Conservation (phyloP, 1,140 invertebrate species). For the Drosophila mojavensis region DNA sequence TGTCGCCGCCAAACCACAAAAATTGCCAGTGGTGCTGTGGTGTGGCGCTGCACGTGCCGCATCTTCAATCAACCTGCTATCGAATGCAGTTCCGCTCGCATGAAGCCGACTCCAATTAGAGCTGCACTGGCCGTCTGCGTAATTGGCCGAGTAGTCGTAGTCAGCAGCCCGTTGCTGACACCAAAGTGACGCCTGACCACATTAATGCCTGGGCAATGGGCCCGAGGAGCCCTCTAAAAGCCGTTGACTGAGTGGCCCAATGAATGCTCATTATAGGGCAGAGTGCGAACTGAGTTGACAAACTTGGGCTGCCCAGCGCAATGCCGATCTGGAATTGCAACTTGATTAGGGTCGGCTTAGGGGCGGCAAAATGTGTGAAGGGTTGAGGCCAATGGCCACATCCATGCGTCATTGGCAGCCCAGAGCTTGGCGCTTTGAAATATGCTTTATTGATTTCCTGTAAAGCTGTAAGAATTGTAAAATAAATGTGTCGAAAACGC, state of each 20-base stretch:
- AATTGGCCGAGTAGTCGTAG: not conserved
- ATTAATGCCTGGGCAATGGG: constrained; percentile 52
- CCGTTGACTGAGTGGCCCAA: constrained; percentile 41
- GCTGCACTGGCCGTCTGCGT: not conserved
- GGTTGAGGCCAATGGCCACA: not conserved
- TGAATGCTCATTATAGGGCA: constrained; percentile 63
- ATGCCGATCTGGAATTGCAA: not conserved
- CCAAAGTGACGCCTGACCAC: constrained; percentile 54
- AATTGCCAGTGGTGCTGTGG: not conserved
- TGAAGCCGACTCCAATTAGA: constrained; percentile 28
- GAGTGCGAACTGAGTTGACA: constrained; percentile 14
- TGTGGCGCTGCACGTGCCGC: not conserved
- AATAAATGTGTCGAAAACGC: constrained; percentile 49
- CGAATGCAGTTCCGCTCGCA: constrained; percentile 9
- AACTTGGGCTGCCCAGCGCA: constrained; percentile 7
- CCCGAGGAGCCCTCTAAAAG: constrained; percentile 24
- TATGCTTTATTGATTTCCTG: constrained; percentile 79
- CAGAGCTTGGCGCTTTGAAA: constrained; percentile 60
- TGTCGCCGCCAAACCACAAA: constrained; percentile 1
- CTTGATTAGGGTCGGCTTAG: not conserved
- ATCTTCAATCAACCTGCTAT: constrained; percentile 7
- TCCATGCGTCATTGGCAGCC: constrained; percentile 16
- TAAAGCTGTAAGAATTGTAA: constrained; percentile 63
- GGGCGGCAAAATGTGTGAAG: no score
- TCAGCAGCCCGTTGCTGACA: not conserved